phyloP scores from a whole-genome alignment of 2,888 invertebrate genomes.

The Orthosia incerta region DNA sequence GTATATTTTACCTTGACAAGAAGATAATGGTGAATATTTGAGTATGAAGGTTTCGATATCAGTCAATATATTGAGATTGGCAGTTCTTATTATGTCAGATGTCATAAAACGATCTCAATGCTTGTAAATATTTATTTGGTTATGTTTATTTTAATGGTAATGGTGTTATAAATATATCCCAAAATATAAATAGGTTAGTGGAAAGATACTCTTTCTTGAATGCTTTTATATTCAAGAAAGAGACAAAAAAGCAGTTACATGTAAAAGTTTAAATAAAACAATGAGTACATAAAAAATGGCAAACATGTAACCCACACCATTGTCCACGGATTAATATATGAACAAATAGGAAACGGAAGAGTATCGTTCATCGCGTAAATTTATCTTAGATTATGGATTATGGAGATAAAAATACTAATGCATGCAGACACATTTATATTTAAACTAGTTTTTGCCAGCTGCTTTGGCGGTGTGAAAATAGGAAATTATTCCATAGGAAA shows the following conservation, averaged over 20 bases:
- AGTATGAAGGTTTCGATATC: slow-evolving; percentile 60
- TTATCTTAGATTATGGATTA: too few species aligned
- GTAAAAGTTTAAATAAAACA: too few species aligned
- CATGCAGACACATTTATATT: not conserved
- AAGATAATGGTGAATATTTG: slow-evolving; percentile 40
- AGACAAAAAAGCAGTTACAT: too few species aligned
- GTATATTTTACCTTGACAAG: slow-evolving; percentile 18
- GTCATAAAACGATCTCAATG: slow-evolving; percentile 65
- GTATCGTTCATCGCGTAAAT: too few species aligned
- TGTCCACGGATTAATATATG: too few species aligned
- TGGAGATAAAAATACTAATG: not conserved
- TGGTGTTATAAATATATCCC: slow-evolving; percentile 19
- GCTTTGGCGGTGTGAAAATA: too few species aligned
- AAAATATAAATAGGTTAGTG: slow-evolving; percentile 28
- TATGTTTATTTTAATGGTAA: slow-evolving; percentile 47
- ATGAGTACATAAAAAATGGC: too few species aligned
- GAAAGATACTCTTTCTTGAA: not conserved
- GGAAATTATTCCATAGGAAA: too few species aligned
- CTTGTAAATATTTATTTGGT: slow-evolving; percentile 55
- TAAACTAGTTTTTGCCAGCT: too few species aligned
- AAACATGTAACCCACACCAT: too few species aligned
- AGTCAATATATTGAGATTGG: slow-evolving; percentile 65
- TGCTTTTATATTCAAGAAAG: too few species aligned
- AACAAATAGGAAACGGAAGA: too few species aligned
- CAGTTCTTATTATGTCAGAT: slow-evolving; percentile 70